phyloP scores from a whole-genome alignment of 1,140 invertebrate species.

The Pogonomyrmex barbatus region DNA sequence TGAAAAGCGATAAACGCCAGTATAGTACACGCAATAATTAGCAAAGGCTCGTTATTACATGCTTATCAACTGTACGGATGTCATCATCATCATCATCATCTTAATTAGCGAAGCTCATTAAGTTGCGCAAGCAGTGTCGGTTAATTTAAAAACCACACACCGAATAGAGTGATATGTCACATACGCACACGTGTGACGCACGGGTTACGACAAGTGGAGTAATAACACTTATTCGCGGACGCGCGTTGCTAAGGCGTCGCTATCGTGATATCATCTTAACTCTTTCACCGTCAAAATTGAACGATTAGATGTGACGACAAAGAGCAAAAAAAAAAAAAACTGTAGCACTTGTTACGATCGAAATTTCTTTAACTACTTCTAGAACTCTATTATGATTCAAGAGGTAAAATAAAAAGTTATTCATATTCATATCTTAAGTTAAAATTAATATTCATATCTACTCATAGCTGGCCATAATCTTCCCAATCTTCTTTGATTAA shows the following conservation, averaged over 20 bases:
- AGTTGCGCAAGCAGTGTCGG: not conserved
- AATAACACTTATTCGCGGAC: not conserved
- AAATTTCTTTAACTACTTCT: not conserved
- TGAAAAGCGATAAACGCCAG: constrained; percentile 39
- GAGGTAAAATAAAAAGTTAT: not conserved
- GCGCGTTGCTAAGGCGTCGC: not conserved
- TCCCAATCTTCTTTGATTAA: not conserved
- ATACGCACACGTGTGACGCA: not conserved
- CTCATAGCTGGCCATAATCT: not conserved
- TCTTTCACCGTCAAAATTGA: not conserved
- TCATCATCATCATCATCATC: constrained; percentile 50
- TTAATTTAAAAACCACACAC: constrained; percentile 44
- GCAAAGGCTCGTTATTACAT: constrained; percentile 41
- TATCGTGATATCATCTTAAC: not conserved
- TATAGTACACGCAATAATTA: constrained; percentile 53
- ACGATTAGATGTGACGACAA: not conserved
- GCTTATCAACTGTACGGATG: constrained; percentile 54
- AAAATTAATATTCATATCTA: constrained; percentile 14
- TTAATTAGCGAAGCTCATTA: constrained; percentile 50
- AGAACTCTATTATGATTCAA: not conserved
- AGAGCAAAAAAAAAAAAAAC: not conserved
- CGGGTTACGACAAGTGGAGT: constrained; percentile 13
- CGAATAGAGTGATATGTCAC: not conserved
- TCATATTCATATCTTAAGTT: not conserved
- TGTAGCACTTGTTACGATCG: not conserved